phyloP scores from a whole-genome alignment of 2,113 vertebrate genomes.

The Ascaphus truei region DNA sequence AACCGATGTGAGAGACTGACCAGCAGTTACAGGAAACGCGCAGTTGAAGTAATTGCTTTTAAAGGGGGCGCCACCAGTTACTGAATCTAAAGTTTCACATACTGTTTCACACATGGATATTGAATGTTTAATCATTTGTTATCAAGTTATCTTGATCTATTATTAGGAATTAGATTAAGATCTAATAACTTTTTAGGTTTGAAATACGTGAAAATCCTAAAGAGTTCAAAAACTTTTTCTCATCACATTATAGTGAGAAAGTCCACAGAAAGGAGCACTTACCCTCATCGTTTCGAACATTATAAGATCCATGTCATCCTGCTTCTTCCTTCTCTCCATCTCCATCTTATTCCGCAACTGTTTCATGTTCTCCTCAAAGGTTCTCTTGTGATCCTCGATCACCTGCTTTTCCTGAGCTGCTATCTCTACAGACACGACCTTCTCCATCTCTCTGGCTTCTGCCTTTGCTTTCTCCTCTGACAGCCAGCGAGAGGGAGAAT shows the following conservation, averaged over 20 bases:
- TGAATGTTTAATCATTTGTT: no score
- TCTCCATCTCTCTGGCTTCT: conserved; percentile 1
- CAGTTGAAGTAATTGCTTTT: no score
- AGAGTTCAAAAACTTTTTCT: no score
- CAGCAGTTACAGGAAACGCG: no score
- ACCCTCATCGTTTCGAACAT: conserved; percentile 1
- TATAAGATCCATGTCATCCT: not conserved
- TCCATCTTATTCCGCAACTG: conserved; percentile 25
- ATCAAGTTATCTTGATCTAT: no score
- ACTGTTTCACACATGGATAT: no score
- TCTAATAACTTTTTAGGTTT: no score
- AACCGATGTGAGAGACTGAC: no score
- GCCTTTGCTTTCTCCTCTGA: conserved; percentile 14
- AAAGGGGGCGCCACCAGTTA: no score
- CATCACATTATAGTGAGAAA: not conserved
- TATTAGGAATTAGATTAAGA: no score
- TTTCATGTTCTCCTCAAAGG: not conserved
- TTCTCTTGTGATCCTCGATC: not conserved
- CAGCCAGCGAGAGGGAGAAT: not conserved
- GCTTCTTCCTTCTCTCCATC: not conserved
- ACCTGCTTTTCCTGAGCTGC: not conserved
- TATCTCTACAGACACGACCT: not conserved
- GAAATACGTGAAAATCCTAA: no score
- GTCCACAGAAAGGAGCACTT: not conserved
- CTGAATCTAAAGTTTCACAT: no score